Conservation (phyloP, 1,140 invertebrate species). For the Aphelenchoides besseyi region DNA sequence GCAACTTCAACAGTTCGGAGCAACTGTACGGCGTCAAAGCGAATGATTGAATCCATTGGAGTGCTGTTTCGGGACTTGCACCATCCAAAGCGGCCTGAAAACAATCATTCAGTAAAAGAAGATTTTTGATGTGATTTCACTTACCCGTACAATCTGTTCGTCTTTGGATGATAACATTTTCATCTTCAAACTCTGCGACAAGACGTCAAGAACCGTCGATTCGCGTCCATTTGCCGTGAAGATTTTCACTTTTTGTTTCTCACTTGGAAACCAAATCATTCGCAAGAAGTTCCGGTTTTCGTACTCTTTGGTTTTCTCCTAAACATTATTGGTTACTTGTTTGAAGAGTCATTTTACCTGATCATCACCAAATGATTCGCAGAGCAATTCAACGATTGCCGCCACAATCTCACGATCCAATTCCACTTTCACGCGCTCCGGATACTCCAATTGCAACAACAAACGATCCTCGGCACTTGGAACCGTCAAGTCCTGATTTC, state of each 20-base stretch:
- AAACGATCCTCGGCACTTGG: background rate
- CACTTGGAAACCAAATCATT: background rate
- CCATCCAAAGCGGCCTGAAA: background rate
- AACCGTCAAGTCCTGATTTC: background rate
- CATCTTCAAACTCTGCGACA: background rate
- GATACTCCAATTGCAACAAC: background rate
- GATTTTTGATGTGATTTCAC: no score
- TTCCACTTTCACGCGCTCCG: background rate
- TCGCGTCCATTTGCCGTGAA: background rate
- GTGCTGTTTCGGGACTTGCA: background rate
- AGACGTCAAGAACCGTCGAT: background rate
- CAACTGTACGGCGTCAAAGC: conserved; percentile 2
- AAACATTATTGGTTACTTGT: background rate
- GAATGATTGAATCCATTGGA: conserved; percentile 1
- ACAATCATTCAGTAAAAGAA: no score
- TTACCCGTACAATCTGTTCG: background rate
- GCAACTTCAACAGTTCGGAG: background rate
- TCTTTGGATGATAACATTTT: conserved; percentile 4
- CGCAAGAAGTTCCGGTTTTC: background rate
- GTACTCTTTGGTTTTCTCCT: background rate
- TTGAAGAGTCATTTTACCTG: background rate
- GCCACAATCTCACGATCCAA: background rate
- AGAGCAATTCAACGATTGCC: conserved; percentile 13
- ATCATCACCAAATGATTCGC: background rate
- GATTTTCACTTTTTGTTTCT: background rate